Percentiles rank a stretch among this genome's conserved stretches.
Evolutionary conservation across 1,140 invertebrate species (phyloP).

Genomic region (Drosophila albomicans): DNA sequence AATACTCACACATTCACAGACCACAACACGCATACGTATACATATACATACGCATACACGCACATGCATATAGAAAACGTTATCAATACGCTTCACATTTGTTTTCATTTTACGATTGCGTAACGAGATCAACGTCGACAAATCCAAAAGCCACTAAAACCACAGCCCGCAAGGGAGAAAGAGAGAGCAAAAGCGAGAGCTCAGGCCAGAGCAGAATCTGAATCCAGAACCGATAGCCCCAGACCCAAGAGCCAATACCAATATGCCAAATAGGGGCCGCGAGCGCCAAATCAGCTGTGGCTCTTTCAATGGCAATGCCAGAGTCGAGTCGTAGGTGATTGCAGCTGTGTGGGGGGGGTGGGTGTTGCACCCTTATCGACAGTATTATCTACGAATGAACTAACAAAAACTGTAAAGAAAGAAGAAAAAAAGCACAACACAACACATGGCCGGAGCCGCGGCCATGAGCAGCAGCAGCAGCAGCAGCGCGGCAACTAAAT

Average conservation of each 20-base stretch:
- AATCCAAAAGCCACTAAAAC: slow-evolving; percentile 81
- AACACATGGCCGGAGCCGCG: slow-evolving; percentile 20
- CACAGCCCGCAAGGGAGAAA: slow-evolving; percentile 49
- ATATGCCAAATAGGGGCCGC: slow-evolving; percentile 74
- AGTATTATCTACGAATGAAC: slow-evolving; percentile 72
- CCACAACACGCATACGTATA: not conserved
- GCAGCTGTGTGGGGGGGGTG: not conserved
- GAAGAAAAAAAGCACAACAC: slow-evolving; percentile 33
- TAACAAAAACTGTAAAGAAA: slow-evolving; percentile 47
- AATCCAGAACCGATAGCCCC: slow-evolving; percentile 3
- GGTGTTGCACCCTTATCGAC: slow-evolving; percentile 59
- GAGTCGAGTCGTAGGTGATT: too few species aligned
- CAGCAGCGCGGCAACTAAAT: slow-evolving; percentile 50
- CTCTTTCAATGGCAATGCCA: slow-evolving; percentile 17
- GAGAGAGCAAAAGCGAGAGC: not conserved
- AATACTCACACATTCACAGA: slow-evolving; percentile 19
- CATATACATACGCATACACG: slow-evolving; percentile 12
- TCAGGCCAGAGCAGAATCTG: not conserved
- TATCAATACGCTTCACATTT: slow-evolving; percentile 82
- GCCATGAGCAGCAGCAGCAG: slow-evolving; percentile 1
- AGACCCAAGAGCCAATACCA: slow-evolving; percentile 35
- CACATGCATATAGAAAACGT: slow-evolving; percentile 58
- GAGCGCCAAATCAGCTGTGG: slow-evolving; percentile 42
- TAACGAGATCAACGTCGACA: slow-evolving; percentile 80
- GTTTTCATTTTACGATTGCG: slow-evolving; percentile 82